Conservation (phyloP, 2,797 vertebrate species). For the Pipistrellus pygmaeus region DNA sequence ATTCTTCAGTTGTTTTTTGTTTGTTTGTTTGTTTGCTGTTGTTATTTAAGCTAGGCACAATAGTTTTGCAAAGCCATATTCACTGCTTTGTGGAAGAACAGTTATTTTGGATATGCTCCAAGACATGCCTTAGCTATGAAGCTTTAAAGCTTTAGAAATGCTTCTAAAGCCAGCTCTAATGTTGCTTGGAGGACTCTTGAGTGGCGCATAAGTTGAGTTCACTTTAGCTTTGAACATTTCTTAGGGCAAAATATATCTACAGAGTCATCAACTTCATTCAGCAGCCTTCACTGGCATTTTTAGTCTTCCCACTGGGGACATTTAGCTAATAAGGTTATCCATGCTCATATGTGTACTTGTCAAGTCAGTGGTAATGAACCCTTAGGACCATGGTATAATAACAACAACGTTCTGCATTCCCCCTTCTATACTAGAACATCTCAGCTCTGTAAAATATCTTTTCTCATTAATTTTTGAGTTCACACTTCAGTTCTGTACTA, state of each 20-base stretch:
- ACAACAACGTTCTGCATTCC: not conserved
- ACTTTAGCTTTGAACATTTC: slow-evolving; percentile 71
- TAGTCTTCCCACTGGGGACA: slow-evolving; percentile 60
- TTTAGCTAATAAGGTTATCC: slow-evolving; percentile 71
- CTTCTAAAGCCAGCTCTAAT: slow-evolving; percentile 54
- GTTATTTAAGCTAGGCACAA: not conserved
- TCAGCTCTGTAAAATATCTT: not conserved
- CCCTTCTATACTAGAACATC: not conserved
- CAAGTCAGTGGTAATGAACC: slow-evolving; percentile 48
- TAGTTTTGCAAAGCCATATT: slow-evolving; percentile 28
- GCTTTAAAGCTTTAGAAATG: slow-evolving; percentile 46
- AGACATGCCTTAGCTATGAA: not conserved
- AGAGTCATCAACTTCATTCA: slow-evolving; percentile 38
- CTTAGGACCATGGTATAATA: slow-evolving; percentile 36
- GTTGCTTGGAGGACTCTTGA: slow-evolving; percentile 58
- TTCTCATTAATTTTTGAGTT: slow-evolving; percentile 48
- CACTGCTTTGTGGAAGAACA: slow-evolving; percentile 8
- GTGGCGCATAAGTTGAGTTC: slow-evolving; percentile 63
- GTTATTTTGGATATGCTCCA: not conserved
- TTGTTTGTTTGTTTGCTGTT: not conserved
- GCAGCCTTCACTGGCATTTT: slow-evolving; percentile 38
- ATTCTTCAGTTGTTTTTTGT: not conserved
- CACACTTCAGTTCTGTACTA: slow-evolving; percentile 16
- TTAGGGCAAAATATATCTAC: slow-evolving; percentile 71
- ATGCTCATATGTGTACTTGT: slow-evolving; percentile 65